These are phyloP conservation scores for Sigmodon hispidus DNA, from an alignment of 2,113 vertebrate species.

Conservation along the genomic window DNA sequence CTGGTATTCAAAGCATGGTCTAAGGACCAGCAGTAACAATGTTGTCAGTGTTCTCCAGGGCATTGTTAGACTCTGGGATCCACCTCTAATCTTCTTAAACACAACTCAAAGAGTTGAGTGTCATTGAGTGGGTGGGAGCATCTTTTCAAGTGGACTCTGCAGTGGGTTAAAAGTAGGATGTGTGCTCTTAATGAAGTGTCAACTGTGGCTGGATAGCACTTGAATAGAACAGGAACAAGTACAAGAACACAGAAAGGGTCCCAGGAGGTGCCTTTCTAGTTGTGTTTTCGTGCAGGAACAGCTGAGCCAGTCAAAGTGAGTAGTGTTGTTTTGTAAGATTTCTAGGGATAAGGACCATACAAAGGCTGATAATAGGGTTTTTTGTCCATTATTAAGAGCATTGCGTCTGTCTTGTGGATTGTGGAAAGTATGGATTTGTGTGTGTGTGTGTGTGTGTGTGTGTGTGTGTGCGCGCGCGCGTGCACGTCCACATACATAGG, in stretches of 20 bases:
- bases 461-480: not conserved
- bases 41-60: not conserved
- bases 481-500: too few species aligned
- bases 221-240: not conserved
- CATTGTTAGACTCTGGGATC: not conserved
- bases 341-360: not conserved
- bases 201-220: not conserved
- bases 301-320: not conserved
- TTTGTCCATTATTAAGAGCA: not conserved
- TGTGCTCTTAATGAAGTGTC: not conserved
- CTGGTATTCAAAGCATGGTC: not conserved
- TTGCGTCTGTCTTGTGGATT: not conserved
- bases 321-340: conserved; percentile 21
- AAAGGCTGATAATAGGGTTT: not conserved
- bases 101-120: not conserved
- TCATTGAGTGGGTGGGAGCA: not conserved
- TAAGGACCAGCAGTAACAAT: not conserved
- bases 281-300: not conserved
- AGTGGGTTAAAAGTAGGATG: not conserved
- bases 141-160: not conserved
- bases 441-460: not conserved
- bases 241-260: not conserved
- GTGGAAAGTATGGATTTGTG: not conserved
- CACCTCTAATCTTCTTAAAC: not conserved
- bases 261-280: not conserved